Percentiles rank a stretch among this genome's conserved stretches.
Evolutionary conservation across 2,113 vertebrate genomes (phyloP).

Genomic region (Acanthochromis polyacanthus): DNA sequence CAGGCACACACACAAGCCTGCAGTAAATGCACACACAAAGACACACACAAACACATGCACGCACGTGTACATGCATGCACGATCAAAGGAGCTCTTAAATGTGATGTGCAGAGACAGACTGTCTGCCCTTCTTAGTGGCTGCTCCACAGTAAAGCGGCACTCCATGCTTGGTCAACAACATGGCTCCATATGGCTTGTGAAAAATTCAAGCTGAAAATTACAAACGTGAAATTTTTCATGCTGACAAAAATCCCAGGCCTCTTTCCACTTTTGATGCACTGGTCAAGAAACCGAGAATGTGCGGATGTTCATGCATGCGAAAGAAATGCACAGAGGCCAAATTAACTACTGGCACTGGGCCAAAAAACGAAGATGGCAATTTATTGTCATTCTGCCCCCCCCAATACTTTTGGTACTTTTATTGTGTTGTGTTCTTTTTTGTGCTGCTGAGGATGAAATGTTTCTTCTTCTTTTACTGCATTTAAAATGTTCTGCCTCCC

Average conservation of each 20-base stretch:
- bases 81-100: constrained; percentile 60
- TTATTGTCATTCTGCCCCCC: neutral
- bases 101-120: constrained; percentile 73
- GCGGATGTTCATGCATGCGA: neutral
- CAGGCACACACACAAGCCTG: constrained; percentile 31
- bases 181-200: constrained; percentile 74
- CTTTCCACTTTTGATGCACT: constrained; percentile 12
- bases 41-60: constrained; percentile 14
- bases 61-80: constrained; percentile 46
- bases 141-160: constrained; percentile 51
- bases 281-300: constrained; percentile 9
- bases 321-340: neutral
- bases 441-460: neutral
- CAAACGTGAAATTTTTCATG: constrained; percentile 64
- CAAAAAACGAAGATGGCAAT: neutral
- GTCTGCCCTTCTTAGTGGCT: constrained; percentile 72
- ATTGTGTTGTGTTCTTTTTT: neutral
- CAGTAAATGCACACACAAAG: constrained; percentile 43
- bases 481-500: constrained; percentile 1
- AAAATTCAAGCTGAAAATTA: constrained; percentile 75
- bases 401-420: neutral
- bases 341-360: neutral
- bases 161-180: constrained; percentile 46
- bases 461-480: neutral
- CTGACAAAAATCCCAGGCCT: constrained; percentile 47